Conservation (phyloP, 2,888 invertebrate species). For the Rhorus exstirpatorius region DNA sequence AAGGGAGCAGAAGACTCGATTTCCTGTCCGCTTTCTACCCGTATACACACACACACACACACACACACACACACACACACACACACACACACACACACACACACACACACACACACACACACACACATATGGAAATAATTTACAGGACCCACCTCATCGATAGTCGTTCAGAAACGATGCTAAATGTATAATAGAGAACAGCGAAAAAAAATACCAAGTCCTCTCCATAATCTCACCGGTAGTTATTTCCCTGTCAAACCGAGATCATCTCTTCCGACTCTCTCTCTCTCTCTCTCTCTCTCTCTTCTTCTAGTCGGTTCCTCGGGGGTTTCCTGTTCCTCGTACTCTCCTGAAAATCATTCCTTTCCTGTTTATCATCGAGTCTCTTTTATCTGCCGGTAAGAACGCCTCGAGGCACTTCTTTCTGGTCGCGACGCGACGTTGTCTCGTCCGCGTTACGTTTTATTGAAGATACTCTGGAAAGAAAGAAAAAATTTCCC, state of each 20-base stretch:
- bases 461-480: slow-evolving; percentile 45
- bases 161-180: slow-evolving; percentile 39
- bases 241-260: slow-evolving; percentile 77
- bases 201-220: slow-evolving; percentile 49
- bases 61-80: slow-evolving; percentile 4
- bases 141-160: slow-evolving; percentile 38
- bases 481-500: neutral
- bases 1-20: slow-evolving; percentile 28
- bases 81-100: slow-evolving; percentile 5
- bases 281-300: slow-evolving; percentile 17
- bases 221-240: slow-evolving; percentile 68
- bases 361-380: slow-evolving; percentile 40
- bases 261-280: slow-evolving; percentile 64
- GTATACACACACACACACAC: slow-evolving; percentile 3
- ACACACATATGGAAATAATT: slow-evolving; percentile 8
- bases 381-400: slow-evolving; percentile 55
- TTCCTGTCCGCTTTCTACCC: slow-evolving; percentile 48
- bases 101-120: slow-evolving; percentile 14
- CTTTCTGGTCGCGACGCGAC: slow-evolving; percentile 4
- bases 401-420: slow-evolving; percentile 57
- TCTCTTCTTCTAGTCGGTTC: slow-evolving; percentile 17
- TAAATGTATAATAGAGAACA: slow-evolving; percentile 41
- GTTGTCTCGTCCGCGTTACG: neutral
- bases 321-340: slow-evolving; percentile 43
- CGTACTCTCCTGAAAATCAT: slow-evolving; percentile 23